Percentiles rank a stretch among this genome's conserved stretches.
Evolutionary conservation across 2,113 vertebrate genomes (phyloP).

Genomic region (Mungos mungo): DNA sequence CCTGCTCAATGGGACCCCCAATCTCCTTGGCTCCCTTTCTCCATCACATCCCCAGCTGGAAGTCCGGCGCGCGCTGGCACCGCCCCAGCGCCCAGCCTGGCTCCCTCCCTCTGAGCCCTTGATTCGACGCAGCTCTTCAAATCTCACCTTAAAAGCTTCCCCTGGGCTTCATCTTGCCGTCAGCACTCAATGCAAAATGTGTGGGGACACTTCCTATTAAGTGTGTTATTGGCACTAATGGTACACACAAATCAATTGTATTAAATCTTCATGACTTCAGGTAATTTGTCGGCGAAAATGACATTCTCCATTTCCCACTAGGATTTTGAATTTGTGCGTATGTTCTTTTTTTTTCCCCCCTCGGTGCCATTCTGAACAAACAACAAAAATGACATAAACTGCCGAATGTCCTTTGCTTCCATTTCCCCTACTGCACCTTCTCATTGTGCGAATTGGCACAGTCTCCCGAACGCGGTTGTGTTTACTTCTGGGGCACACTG

Average conservation of each 20-base stretch:
- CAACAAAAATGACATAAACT: slow-evolving; percentile 72
- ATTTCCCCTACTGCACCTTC: slow-evolving; percentile 67
- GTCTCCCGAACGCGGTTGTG: background rate
- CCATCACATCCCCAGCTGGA: slow-evolving; percentile 64
- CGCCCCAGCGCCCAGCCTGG: background rate
- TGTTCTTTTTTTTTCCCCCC: background rate
- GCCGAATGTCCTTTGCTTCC: slow-evolving; percentile 41
- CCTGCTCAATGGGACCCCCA: background rate
- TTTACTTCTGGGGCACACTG: slow-evolving; percentile 69
- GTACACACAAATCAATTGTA: slow-evolving; percentile 57
- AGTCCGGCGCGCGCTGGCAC: background rate
- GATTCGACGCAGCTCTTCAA: slow-evolving; percentile 57
- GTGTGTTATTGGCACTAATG: slow-evolving; percentile 70
- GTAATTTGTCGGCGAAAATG: slow-evolving; percentile 63
- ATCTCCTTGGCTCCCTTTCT: slow-evolving; percentile 19
- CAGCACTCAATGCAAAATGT: slow-evolving; percentile 63
- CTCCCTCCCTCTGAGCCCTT: slow-evolving; percentile 54
- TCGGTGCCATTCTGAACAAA: slow-evolving; percentile 71
- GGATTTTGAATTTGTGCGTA: slow-evolving; percentile 64
- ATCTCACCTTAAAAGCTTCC: slow-evolving; percentile 69
- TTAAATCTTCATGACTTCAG: slow-evolving; percentile 72
- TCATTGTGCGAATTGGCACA: slow-evolving; percentile 67
- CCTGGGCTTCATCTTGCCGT: slow-evolving; percentile 42
- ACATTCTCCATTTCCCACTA: slow-evolving; percentile 69
- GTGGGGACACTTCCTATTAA: slow-evolving; percentile 62